These are phyloP conservation scores for Drosophila sordidapex DNA, from an alignment of 2,888 invertebrate species.

Conservation along the genomic window DNA sequence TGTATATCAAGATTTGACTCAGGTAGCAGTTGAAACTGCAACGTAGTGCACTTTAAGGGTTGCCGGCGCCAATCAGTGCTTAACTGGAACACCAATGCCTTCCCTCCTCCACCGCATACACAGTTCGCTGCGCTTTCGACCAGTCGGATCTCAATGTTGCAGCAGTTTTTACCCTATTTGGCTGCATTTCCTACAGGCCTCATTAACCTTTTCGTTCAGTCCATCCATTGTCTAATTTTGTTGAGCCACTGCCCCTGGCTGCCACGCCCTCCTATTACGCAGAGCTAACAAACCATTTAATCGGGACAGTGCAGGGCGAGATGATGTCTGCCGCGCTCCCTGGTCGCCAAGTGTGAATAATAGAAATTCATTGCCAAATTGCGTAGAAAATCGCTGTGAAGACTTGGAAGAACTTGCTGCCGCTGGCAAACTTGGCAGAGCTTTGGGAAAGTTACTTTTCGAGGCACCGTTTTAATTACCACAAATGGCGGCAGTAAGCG, in stretches of 20 bases:
- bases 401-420: slow-evolving; percentile 47
- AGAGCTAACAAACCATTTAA: slow-evolving; percentile 67
- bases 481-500: slow-evolving; percentile 69
- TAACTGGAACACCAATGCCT: slow-evolving; percentile 6
- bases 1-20: slow-evolving; percentile 1
- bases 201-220: slow-evolving; percentile 68
- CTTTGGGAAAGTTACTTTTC: slow-evolving; percentile 51
- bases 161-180: slow-evolving; percentile 29
- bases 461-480: slow-evolving; percentile 72
- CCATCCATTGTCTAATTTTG: slow-evolving; percentile 65
- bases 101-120: neutral
- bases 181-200: slow-evolving; percentile 65
- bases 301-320: slow-evolving; percentile 27
- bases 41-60: neutral
- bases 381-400: slow-evolving; percentile 75
- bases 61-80: slow-evolving; percentile 26
- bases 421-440: slow-evolving; percentile 47
- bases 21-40: neutral
- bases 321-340: slow-evolving; percentile 9
- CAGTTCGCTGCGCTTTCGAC: neutral
- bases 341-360: slow-evolving; percentile 63
- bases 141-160: slow-evolving; percentile 23
- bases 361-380: slow-evolving; percentile 81
- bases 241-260: slow-evolving; percentile 24
- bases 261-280: slow-evolving; percentile 50